Percentiles rank a stretch among this genome's conserved stretches.
phyloP scores from a whole-genome alignment of 1,140 invertebrate genomes.

The Scaptomyza graminum region DNA sequence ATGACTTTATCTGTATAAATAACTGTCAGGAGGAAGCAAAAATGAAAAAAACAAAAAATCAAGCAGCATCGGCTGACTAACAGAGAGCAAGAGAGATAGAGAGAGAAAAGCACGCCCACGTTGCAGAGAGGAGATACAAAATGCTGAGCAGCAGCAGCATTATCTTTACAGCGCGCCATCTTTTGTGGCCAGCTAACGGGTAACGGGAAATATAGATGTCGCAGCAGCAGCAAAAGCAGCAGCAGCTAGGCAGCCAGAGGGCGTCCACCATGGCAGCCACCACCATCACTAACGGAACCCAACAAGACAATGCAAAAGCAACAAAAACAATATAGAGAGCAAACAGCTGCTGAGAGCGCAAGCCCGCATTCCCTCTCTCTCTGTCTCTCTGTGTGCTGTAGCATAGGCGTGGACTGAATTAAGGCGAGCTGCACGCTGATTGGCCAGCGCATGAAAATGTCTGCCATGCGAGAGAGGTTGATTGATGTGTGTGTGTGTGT shows the following conservation, averaged over 20 bases:
- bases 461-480: constrained; percentile 18
- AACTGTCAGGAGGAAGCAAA: constrained; percentile 64
- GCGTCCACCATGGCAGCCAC: constrained; percentile 45
- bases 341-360: constrained; percentile 4
- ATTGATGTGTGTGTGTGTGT: constrained; percentile 8
- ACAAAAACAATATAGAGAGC: constrained; percentile 15
- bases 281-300: constrained; percentile 14
- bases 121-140: constrained; percentile 19
- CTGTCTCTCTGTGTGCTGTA: constrained; percentile 17
- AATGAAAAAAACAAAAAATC: constrained; percentile 27
- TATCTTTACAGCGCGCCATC: constrained; percentile 58
- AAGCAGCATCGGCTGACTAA: background rate
- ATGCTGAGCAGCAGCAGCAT: background rate
- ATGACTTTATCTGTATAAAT: constrained; percentile 83
- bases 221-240: constrained; percentile 24
- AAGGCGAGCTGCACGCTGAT: constrained; percentile 23
- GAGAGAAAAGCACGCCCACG: constrained; percentile 33
- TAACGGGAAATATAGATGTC: constrained; percentile 61
- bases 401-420: constrained; percentile 37
- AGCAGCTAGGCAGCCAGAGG: constrained; percentile 25
- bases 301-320: constrained; percentile 10
- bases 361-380: background rate
- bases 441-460: constrained; percentile 55
- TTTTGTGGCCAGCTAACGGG: constrained; percentile 45
- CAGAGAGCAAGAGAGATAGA: constrained; percentile 6